These are phyloP conservation scores for Erinaceus europaeus DNA, from an alignment of 2,113 vertebrate genomes.

Conservation along the genomic window DNA sequence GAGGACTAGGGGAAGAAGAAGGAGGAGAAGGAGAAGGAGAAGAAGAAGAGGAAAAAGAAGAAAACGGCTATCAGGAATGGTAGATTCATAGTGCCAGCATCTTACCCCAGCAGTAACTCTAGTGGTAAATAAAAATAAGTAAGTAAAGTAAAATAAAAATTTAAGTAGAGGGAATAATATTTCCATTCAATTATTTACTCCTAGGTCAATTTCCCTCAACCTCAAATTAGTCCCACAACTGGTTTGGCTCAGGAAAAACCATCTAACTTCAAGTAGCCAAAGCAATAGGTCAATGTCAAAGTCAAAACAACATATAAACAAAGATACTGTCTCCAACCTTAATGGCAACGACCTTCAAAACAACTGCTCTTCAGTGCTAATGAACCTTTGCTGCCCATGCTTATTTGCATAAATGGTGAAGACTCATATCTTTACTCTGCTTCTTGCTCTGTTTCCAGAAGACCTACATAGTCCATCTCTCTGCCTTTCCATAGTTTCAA, in stretches of 20 bases:
- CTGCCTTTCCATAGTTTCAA: neutral
- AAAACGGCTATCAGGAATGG: neutral
- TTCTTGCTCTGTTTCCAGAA: neutral
- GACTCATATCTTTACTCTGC: neutral
- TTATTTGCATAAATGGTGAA: neutral
- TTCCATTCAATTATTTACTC: neutral
- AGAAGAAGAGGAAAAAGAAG: neutral
- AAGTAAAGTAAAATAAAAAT: neutral
- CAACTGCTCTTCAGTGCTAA: neutral
- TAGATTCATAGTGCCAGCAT: no score
- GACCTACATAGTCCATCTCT: neutral
- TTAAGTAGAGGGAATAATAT: neutral
- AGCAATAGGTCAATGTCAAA: neutral
- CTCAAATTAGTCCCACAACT: neutral
- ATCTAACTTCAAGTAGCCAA: slow-evolving; percentile 2
- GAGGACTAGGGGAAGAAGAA: no score
- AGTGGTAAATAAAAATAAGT: no score
- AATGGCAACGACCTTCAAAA: slow-evolving; percentile 4
- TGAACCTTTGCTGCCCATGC: neutral
- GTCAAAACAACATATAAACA: slow-evolving; percentile 23
- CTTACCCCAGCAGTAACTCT: no score
- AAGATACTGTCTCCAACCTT: slow-evolving; percentile 29
- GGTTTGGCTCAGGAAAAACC: neutral
- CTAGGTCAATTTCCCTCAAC: neutral
- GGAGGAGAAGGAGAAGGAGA: no score